Base-by-base conservation (phyloP, 2,113 vertebrate genomes). In the Dicerorhinus sumatrensis region DNA sequence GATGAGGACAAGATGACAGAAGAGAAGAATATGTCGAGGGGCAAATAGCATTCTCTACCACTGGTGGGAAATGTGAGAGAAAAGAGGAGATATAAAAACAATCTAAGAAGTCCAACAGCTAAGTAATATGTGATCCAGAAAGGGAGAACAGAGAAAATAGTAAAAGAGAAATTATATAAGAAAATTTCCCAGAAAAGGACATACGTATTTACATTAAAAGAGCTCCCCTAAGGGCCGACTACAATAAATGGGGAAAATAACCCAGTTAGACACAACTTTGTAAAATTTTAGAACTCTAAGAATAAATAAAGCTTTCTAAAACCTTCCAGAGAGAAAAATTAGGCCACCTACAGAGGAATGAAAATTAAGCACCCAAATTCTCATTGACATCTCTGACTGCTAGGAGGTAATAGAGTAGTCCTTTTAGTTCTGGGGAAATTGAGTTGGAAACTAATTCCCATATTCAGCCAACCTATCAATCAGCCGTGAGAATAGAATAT, bases 261-360 rank as follows among this genome's bases (percentile, higher is more conserved):
- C 56, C 42, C 6, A 94, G 17, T 65, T 56, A 10, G 67, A 82
- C 3, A 82, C 33, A 94, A 62, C 58, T 75, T 65, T 65, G 10
- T 94, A 73, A 93, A 83, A 77, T 83, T 81, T 96, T 83, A 92
- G 60, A 86, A 94, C 25, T 82, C 46, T 73, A 67, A 33, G 65
- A 94, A 88, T 69, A 72, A 97, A 70, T 48, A 72, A 75, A 93
- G 82, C 51, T 97, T 97, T 86, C 21, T 73, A n/a, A 94, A 89
- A 90, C 10, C 65, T 95, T 97, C 69, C 23, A 83, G 75, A 87
- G n/a, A 60, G 56, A 94, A 95, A 92, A 86, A 85, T 85, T 89
- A 86, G 92, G 67, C 56, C 62, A 89, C 17, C 42, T 29, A 69
- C 4, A 67, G 56, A 95, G 21, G 39, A 97, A 90, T 82, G 51